Conservation (phyloP, 2,113 vertebrate species). For the Poecile atricapillus region DNA sequence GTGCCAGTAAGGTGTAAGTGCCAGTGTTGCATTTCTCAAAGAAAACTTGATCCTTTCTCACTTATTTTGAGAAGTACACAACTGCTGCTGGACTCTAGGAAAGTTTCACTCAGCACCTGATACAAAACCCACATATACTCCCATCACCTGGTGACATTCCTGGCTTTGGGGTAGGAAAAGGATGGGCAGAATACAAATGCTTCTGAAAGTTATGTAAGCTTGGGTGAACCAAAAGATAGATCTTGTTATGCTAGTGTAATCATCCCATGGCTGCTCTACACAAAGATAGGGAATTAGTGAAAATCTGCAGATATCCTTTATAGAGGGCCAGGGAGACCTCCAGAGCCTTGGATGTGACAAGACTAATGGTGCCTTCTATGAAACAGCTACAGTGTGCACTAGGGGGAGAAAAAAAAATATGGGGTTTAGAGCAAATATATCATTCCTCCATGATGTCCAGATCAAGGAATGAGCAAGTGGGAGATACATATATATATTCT, state of each 20-base stretch:
- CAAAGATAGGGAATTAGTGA: not conserved
- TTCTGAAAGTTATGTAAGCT: not conserved
- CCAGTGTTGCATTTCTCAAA: not conserved
- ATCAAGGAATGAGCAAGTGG: not conserved
- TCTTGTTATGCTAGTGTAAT: not conserved
- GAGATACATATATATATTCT: not conserved
- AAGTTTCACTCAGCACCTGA: not conserved
- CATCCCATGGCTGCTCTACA: not conserved
- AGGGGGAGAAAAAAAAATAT: not conserved
- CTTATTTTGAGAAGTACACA: not conserved
- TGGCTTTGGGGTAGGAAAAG: not conserved
- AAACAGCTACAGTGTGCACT: not conserved
- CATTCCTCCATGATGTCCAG: not conserved
- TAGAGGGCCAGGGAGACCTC: not conserved
- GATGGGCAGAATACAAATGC: not conserved
- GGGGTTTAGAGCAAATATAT: not conserved
- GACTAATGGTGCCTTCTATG: not conserved
- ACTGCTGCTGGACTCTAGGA: not conserved
- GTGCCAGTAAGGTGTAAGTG: not conserved
- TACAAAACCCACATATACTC: not conserved
- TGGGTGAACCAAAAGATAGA: not conserved
- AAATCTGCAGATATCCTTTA: not conserved
- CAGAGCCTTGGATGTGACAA: not conserved
- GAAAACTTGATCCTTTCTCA: not conserved
- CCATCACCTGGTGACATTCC: not conserved